Evolutionary conservation across 2,797 vertebrate species (phyloP).

Genomic region (Melanotaenia nigrans): DNA sequence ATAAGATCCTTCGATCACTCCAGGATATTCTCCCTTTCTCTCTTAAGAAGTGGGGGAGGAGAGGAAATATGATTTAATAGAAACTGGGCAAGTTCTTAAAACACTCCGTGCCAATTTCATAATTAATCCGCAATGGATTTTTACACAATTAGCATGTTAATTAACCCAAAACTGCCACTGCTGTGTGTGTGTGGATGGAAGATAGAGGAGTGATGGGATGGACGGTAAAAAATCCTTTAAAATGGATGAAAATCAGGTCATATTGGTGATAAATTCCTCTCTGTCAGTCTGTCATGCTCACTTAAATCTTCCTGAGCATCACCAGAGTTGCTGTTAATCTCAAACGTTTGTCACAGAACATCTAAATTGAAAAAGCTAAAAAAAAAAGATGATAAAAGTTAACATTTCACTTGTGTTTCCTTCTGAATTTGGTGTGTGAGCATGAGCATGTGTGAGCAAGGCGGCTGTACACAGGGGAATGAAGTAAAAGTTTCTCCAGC

Average conservation of each 20-base stretch:
- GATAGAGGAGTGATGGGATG: conserved; percentile 10
- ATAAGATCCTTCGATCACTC: no score
- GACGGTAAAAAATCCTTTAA: background rate
- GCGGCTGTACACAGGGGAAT: conserved; percentile 13
- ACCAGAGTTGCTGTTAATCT: background rate
- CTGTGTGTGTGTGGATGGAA: conserved; percentile 5
- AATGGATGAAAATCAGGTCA: background rate
- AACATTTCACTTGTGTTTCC: conserved; percentile 25
- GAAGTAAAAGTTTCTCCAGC: conserved; percentile 62
- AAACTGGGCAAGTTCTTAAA: conserved; percentile 55
- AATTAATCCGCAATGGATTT: conserved; percentile 79
- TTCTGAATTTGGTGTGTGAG: conserved; percentile 9
- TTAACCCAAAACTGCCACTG: conserved; percentile 81
- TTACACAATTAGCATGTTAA: conserved; percentile 80
- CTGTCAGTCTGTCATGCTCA: background rate
- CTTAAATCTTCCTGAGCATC: background rate
- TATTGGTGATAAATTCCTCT: background rate
- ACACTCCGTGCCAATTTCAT: conserved; percentile 81
- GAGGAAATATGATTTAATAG: conserved; percentile 36
- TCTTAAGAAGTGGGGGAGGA: background rate
- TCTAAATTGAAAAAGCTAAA: background rate
- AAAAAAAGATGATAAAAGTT: conserved; percentile 18
- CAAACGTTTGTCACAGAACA: background rate
- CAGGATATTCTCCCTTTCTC: background rate
- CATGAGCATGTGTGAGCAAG: conserved; percentile 7